Base-by-base conservation (phyloP, 1,140 invertebrate species). In the Platyscapa corneri region DNA sequence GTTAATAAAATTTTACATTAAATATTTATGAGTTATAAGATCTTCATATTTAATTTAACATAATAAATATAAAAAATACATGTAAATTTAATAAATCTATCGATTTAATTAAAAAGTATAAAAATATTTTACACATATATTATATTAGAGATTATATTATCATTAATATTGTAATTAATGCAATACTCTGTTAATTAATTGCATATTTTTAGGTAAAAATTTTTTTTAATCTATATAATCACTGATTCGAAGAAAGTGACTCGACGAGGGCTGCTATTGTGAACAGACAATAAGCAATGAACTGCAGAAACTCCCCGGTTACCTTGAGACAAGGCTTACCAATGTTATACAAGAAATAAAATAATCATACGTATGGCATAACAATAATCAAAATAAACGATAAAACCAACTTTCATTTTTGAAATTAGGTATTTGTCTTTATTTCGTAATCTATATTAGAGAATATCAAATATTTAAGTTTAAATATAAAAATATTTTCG, bases 241-340 rank as follows among this genome's bases (percentile, higher is more conserved):
- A 86, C 84, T 74, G 79, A 87, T 86, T 88, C 85, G 83, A 82
- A 88, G 86, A 88, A 87, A 90, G 86, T 89, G 87, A 91, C 89
- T 91, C 89, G 89, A 89, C 87, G 90, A 90, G 89, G 88, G 90
- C 92, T 93, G 92, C 92, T 93, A 91, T 93, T 92, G 92, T 92
- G 92, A 93, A 92, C 90, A 91, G 92, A 93, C 92, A 93, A 93
- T 93, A 93, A 93, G 91, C 92, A 92, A 93, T 89, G 89, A 91
- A 89, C 88, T 65, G 82, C 88, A 77, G 87, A 86, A 89, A 89
- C 88, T 89, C 88, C 88, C 88, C 87, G 86, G 83, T 88, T 87
- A 88, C 81, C 75, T 70, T 87, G 67, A 87, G 87, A 87, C 78
- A 89, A 88, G 78, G 85, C 85, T 86, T 87, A 85, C 65, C 83